These are phyloP conservation scores for Schizopygopsis pylzovi DNA, from an alignment of 2,797 vertebrate genomes.

Conservation along the genomic window DNA sequence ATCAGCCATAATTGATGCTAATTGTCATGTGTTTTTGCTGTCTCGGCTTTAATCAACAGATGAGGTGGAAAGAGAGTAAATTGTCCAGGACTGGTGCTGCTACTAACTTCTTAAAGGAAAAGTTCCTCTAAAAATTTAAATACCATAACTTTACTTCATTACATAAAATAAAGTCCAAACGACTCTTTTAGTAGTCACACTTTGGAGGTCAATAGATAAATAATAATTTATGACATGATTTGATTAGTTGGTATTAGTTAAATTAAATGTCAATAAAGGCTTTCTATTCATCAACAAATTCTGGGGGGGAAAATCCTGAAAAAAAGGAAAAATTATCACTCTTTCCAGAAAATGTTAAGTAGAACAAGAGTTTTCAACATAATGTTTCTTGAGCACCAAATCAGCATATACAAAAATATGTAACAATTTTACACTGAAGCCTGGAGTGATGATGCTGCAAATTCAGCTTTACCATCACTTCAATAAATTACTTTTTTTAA, in stretches of 20 bases:
- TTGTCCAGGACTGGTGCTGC: constrained; percentile 17
- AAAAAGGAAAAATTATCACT: background rate
- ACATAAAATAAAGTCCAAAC: background rate
- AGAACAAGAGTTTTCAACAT: background rate
- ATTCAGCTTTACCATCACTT: background rate
- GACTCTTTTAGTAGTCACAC: background rate
- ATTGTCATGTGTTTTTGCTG: constrained; percentile 68
- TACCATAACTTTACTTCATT: background rate
- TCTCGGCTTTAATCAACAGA: constrained; percentile 58
- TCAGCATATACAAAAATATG: background rate
- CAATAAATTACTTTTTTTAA: background rate
- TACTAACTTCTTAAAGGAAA: constrained; percentile 14
- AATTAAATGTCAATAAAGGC: background rate
- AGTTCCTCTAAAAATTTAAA: background rate
- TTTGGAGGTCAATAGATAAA: background rate
- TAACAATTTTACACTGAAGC: background rate
- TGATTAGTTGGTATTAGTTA: background rate
- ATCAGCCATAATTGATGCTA: constrained; percentile 68
- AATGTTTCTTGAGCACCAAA: background rate
- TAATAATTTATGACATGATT: background rate
- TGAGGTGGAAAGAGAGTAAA: constrained; percentile 47
- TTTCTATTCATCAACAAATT: background rate
- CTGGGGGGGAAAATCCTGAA: too few species aligned
- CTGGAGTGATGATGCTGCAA: background rate
- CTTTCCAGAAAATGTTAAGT: background rate